phyloP scores from a whole-genome alignment of 2,888 invertebrate species.

The Dicycla oo region DNA sequence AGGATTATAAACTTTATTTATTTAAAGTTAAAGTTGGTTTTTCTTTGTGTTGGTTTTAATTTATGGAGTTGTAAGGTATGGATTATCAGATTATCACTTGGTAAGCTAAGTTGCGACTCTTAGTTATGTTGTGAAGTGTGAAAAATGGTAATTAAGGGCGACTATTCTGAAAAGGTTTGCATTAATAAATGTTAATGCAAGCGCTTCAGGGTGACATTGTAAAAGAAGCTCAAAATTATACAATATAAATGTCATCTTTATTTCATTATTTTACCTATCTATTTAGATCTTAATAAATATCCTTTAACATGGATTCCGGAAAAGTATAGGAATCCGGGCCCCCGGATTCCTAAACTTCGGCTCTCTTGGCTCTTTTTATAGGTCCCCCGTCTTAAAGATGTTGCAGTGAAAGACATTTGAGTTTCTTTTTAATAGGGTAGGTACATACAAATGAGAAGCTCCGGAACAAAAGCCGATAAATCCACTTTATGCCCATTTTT shows the following conservation, averaged over 20 bases:
- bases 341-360: too few species aligned
- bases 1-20: conserved; percentile 30
- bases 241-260: background rate
- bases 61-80: conserved; percentile 37
- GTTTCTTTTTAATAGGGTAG: too few species aligned
- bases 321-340: background rate
- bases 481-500: too few species aligned
- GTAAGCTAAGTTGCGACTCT: conserved; percentile 26
- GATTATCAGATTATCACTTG: conserved; percentile 53
- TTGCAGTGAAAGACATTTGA: background rate
- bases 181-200: background rate
- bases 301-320: background rate
- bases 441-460: too few species aligned
- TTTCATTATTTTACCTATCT: too few species aligned
- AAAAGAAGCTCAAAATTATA: background rate
- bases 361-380: too few species aligned
- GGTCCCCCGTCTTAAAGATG: background rate
- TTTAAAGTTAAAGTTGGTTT: background rate
- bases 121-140: conserved; percentile 46
- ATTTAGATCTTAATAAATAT: too few species aligned
- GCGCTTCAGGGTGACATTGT: conserved; percentile 6
- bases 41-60: conserved; percentile 9
- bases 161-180: conserved; percentile 9
- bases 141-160: conserved; percentile 39
- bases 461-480: too few species aligned